phyloP scores from a whole-genome alignment of 2,797 vertebrate species.

The Danio kyathit region DNA sequence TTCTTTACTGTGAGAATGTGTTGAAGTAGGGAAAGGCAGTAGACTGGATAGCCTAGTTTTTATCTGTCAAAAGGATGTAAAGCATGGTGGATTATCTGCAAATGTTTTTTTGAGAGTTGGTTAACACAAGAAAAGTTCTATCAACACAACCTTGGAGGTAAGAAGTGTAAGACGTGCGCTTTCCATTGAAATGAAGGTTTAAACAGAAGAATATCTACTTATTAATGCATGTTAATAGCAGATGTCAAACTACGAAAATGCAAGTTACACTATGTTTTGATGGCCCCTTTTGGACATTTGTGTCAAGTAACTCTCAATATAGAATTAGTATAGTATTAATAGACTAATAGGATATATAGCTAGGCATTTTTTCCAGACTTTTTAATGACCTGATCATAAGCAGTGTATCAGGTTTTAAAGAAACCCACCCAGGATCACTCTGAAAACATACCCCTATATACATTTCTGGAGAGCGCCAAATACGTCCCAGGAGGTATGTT shows the following conservation, averaged over 20 bases:
- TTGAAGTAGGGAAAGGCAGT: background rate
- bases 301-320: no score
- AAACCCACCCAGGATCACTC: no score
- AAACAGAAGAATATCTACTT: background rate
- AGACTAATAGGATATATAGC: no score
- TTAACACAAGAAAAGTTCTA: background rate
- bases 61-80: background rate
- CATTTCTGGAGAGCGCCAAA: no score
- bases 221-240: background rate
- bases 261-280: no score
- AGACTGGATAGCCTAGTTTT: background rate
- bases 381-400: no score
- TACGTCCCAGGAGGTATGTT: no score
- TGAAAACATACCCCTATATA: no score
- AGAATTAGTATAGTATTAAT: no score
- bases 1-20: background rate
- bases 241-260: background rate
- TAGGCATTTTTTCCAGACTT: no score
- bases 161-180: background rate
- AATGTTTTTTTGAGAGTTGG: background rate
- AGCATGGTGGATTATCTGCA: background rate
- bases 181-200: background rate
- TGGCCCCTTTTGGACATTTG: no score
- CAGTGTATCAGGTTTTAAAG: no score
- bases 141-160: background rate